Conservation (phyloP, 2,888 invertebrate species). For the Deroplatys truncata region DNA sequence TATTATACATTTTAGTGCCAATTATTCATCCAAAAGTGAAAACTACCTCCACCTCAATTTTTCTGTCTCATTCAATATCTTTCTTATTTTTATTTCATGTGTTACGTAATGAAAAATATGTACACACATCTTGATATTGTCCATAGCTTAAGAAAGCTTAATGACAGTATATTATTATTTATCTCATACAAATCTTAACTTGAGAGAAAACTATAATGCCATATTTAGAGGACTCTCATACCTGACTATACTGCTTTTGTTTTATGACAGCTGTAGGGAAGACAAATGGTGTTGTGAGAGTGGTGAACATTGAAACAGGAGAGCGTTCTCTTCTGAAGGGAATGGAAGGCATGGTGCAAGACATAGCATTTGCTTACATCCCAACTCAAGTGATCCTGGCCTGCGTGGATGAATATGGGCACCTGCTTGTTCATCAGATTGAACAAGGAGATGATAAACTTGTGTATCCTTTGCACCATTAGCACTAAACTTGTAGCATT, state of each 20-base stretch:
- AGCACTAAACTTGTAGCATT: no score
- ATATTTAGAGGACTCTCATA: background rate
- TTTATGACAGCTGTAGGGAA: constrained; percentile 32
- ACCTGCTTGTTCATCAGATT: constrained; percentile 76
- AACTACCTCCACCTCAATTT: no score
- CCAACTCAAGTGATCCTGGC: constrained; percentile 74
- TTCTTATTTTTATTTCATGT: no score
- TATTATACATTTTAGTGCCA: no score
- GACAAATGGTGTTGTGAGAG: constrained; percentile 71
- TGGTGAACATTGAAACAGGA: constrained; percentile 72
- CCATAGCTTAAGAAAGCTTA: background rate
- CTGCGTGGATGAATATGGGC: constrained; percentile 81
- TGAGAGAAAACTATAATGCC: background rate
- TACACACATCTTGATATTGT: background rate
- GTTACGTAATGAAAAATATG: background rate
- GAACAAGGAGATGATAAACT: constrained; percentile 51
- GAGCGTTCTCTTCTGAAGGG: constrained; percentile 80
- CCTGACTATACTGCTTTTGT: background rate
- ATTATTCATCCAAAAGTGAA: no score
- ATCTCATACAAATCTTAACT: no score
- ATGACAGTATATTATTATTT: background rate
- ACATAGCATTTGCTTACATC: constrained; percentile 85
- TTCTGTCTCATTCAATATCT: no score
- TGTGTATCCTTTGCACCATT: constrained; percentile 2
- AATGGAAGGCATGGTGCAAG: constrained; percentile 83